A percentile compares a stretch with the other conserved stretches of the same genome.
Conservation (phyloP, 2,113 vertebrate species). For the Hippocampus zosterae region DNA sequence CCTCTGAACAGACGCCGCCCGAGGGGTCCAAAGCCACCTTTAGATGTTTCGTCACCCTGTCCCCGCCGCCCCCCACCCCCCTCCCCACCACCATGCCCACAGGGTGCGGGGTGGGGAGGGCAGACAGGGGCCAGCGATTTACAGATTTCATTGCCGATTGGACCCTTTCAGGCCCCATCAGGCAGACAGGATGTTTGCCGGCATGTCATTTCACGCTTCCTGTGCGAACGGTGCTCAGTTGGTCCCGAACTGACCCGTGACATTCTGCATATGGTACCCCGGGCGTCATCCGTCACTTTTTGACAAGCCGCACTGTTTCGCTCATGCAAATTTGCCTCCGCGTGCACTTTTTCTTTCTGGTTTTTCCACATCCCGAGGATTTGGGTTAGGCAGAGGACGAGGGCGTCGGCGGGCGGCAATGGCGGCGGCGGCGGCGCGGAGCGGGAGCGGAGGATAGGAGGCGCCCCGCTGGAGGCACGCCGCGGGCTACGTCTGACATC, state of each 20-base stretch:
- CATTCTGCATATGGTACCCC: constrained; percentile 51
- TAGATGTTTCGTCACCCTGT: constrained; percentile 5
- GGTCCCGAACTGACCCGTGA: constrained; percentile 36
- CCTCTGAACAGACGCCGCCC: constrained; percentile 27
- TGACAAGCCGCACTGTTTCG: constrained; percentile 29
- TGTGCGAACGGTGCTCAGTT: constrained; percentile 16
- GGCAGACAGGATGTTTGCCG: constrained; percentile 33
- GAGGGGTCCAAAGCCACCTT: constrained; percentile 33
- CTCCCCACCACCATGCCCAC: not conserved
- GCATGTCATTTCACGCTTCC: constrained; percentile 31
- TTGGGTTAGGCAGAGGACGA: constrained; percentile 25
- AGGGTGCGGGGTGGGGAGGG: not conserved
- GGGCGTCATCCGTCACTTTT: constrained; percentile 48
- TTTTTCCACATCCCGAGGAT: constrained; percentile 35
- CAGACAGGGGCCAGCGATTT: constrained; percentile 40
- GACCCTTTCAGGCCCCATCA: constrained; percentile 31
- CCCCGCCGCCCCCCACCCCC: constrained; percentile 8
- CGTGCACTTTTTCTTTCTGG: constrained; percentile 43
- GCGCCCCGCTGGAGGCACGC: constrained; percentile 63
- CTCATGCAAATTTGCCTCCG: constrained; percentile 49
- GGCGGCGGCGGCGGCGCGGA: constrained; percentile 21
- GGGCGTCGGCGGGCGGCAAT: constrained; percentile 13
- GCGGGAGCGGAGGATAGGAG: constrained; percentile 40
- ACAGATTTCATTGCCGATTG: constrained; percentile 48
- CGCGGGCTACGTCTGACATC: constrained; percentile 72